Conservation (phyloP, 2,113 vertebrate species). For the Anarhynchus alexandrinus region DNA sequence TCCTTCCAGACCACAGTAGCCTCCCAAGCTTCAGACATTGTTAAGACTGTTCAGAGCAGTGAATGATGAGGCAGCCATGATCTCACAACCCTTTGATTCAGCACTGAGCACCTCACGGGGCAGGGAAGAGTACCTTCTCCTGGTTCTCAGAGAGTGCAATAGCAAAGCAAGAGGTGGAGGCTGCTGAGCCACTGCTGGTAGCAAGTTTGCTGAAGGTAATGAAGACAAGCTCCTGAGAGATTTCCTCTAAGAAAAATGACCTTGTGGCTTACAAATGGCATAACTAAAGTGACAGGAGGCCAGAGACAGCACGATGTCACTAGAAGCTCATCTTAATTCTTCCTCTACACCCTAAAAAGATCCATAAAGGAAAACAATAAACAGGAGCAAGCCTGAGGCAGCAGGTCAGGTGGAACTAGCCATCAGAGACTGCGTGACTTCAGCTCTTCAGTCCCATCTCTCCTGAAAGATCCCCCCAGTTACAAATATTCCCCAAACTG, state of each 20-base stretch:
- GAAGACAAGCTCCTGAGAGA: background rate
- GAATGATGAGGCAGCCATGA: background rate
- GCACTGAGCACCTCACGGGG: background rate
- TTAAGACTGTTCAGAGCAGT: background rate
- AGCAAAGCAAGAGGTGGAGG: background rate
- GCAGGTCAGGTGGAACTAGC: background rate
- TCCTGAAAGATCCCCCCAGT: no score
- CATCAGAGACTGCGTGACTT: background rate
- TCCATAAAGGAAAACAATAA: background rate
- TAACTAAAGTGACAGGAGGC: background rate
- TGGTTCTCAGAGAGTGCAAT: background rate
- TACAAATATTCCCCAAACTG: no score
- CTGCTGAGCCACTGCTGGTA: background rate
- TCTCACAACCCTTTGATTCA: background rate
- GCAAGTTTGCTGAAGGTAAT: background rate
- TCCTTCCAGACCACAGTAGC: background rate
- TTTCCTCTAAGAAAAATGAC: no score
- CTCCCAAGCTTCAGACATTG: background rate
- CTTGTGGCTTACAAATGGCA: background rate
- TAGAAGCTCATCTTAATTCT: background rate
- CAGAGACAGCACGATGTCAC: background rate
- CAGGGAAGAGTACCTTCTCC: background rate
- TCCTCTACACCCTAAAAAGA: background rate
- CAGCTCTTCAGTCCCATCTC: background rate
- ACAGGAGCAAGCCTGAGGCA: background rate